These are phyloP conservation scores for Habrosyne pyritoides DNA, from an alignment of 2,888 invertebrate genomes.

Conservation along the genomic window DNA sequence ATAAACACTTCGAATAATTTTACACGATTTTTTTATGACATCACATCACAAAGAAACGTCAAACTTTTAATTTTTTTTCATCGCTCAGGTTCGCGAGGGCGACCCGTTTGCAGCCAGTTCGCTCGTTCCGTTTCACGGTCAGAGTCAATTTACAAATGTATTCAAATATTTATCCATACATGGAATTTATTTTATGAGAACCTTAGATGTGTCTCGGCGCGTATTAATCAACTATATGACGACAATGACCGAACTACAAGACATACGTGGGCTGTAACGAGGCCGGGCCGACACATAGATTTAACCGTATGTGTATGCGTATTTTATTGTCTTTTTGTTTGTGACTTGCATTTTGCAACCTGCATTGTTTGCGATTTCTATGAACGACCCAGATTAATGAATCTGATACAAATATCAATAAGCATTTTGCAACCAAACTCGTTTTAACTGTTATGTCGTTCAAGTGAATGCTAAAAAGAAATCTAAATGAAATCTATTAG, in stretches of 20 bases:
- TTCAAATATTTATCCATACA: constrained; percentile 27
- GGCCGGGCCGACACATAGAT: constrained; percentile 57
- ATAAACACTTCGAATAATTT: constrained; percentile 43
- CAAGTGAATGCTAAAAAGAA: too few species aligned
- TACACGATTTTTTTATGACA: constrained; percentile 55
- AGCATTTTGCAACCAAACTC: not conserved
- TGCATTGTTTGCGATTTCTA: constrained; percentile 57
- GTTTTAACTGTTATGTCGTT: not conserved
- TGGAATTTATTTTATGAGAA: constrained; percentile 14
- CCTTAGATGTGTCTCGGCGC: constrained; percentile 31
- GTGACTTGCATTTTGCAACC: constrained; percentile 65
- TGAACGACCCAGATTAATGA: constrained; percentile 39
- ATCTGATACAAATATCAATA: constrained; percentile 14
- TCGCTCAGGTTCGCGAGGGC: constrained; percentile 18
- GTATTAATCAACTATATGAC: constrained; percentile 44
- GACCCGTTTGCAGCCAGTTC: constrained; percentile 57
- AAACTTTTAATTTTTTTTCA: constrained; percentile 61
- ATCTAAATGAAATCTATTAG: not conserved
- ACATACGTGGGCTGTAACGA: constrained; percentile 66
- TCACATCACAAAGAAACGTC: constrained; percentile 69
- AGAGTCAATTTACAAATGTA: constrained; percentile 25
- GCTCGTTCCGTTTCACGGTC: constrained; percentile 75
- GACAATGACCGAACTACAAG: constrained; percentile 68
- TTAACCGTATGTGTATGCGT: constrained; percentile 47
- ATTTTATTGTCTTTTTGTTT: constrained; percentile 55